Percentiles rank a stretch among this genome's conserved stretches.
These are phyloP conservation scores for Pseudococcus viburni DNA, from an alignment of 2,888 invertebrate species.

Conservation along the genomic window DNA sequence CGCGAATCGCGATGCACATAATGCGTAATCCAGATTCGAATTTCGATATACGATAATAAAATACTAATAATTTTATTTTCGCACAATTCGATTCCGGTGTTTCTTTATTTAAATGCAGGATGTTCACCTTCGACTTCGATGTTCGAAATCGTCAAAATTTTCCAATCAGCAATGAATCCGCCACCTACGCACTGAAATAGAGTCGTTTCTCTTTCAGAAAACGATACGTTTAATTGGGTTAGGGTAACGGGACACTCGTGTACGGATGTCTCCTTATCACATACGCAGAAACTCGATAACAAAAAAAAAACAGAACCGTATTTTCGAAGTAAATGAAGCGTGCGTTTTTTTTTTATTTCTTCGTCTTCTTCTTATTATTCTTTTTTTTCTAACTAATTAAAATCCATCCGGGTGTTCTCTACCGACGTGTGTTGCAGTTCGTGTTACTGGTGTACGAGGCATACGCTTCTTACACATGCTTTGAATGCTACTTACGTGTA, in stretches of 20 bases:
- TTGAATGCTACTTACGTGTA: neutral
- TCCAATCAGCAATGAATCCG: neutral
- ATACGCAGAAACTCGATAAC: neutral
- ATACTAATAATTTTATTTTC: neutral
- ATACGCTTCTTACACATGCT: neutral
- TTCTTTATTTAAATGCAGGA: neutral
- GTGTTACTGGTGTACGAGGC: neutral
- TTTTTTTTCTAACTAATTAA: neutral
- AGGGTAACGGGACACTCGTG: neutral
- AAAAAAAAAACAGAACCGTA: neutral
- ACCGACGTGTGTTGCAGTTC: neutral
- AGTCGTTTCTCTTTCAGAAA: neutral
- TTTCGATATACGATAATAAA: neutral
- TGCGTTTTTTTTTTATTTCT: neutral
- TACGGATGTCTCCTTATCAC: neutral
- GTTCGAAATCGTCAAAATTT: neutral
- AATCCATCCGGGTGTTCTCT: slow-evolving; percentile 5
- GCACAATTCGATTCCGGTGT: neutral
- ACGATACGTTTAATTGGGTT: neutral
- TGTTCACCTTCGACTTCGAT: neutral
- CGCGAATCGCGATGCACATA: too few species aligned
- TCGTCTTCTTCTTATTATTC: neutral
- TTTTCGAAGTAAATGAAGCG: slow-evolving; percentile 1
- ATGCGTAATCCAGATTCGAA: neutral
- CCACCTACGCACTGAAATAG: neutral